These are phyloP conservation scores for Coenonympha arcania DNA, from an alignment of 2,888 invertebrate species.

Conservation along the genomic window DNA sequence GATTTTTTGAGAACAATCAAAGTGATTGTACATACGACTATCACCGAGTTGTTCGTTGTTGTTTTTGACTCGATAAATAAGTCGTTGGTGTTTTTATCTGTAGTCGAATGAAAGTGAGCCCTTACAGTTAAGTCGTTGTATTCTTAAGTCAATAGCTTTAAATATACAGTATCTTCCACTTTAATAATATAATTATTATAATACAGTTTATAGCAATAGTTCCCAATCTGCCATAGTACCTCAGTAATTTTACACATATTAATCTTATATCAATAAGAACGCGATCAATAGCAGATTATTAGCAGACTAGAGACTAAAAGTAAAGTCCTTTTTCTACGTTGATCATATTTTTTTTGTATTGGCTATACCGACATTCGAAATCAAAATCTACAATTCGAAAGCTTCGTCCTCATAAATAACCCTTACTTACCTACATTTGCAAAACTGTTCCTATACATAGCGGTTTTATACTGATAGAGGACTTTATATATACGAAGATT, in stretches of 20 bases:
- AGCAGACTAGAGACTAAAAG: not conserved
- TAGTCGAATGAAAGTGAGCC: constrained; percentile 30
- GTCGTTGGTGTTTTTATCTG: constrained; percentile 37
- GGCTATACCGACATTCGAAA: not conserved
- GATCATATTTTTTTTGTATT: constrained; percentile 1
- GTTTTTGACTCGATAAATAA: constrained; percentile 29
- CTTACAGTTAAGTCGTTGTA: constrained; percentile 51
- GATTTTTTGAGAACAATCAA: constrained; percentile 24
- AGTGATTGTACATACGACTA: constrained; percentile 16
- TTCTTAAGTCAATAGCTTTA: constrained; percentile 69
- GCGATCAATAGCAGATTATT: constrained; percentile 27
- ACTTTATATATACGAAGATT: constrained; percentile 20
- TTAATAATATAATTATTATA: constrained; percentile 51
- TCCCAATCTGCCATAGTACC: constrained; percentile 67
- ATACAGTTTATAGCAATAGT: constrained; percentile 65
- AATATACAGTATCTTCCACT: constrained; percentile 71
- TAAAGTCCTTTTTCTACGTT: not conserved
- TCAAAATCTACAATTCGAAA: not conserved
- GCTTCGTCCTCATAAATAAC: constrained; percentile 6
- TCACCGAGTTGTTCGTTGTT: constrained; percentile 27
- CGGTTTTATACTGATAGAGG: constrained; percentile 18
- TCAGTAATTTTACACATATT: constrained; percentile 60
- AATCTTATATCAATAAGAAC: constrained; percentile 25
- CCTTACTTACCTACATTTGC: constrained; percentile 15
- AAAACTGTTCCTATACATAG: constrained; percentile 25